phyloP scores from a whole-genome alignment of 2,888 invertebrate species.

The Mylabris sibirica region DNA sequence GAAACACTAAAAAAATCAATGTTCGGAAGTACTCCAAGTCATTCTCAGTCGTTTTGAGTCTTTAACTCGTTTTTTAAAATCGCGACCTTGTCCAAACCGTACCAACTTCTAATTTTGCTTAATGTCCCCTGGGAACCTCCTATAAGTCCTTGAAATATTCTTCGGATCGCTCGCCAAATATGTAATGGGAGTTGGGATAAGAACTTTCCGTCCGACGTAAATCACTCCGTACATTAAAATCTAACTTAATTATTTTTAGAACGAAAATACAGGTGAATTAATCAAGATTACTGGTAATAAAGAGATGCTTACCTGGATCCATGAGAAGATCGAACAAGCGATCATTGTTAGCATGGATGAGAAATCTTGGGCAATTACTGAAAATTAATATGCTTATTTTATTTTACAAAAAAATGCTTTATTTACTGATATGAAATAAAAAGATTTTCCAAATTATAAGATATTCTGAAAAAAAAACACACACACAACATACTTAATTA shows the following conservation, averaged over 20 bases:
- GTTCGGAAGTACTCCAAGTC: no score
- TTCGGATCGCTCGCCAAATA: no score
- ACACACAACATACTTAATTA: not conserved
- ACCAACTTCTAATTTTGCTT: no score
- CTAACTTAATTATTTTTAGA: constrained; percentile 39
- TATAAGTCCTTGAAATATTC: no score
- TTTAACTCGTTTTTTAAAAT: no score
- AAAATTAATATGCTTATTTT: constrained; percentile 30
- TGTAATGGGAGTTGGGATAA: no score
- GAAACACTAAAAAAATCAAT: no score
- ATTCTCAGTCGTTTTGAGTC: no score
- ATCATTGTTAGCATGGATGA: constrained; percentile 78
- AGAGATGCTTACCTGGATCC: constrained; percentile 73
- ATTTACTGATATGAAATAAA: not conserved
- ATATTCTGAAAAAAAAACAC: not conserved
- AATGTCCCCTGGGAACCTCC: no score
- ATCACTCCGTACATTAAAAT: not conserved
- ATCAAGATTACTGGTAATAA: constrained; percentile 68
- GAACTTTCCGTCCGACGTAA: no score
- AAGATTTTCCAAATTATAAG: not conserved
- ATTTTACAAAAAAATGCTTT: not conserved
- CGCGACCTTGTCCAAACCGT: no score
- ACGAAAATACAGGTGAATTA: constrained; percentile 47
- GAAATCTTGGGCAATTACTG: constrained; percentile 65
- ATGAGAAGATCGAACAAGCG: constrained; percentile 77